Evolutionary conservation across 2,113 vertebrate species (phyloP), one percentile per base, ranked within the genome.

Genomic region (Rhizomys pruinosus): DNA sequence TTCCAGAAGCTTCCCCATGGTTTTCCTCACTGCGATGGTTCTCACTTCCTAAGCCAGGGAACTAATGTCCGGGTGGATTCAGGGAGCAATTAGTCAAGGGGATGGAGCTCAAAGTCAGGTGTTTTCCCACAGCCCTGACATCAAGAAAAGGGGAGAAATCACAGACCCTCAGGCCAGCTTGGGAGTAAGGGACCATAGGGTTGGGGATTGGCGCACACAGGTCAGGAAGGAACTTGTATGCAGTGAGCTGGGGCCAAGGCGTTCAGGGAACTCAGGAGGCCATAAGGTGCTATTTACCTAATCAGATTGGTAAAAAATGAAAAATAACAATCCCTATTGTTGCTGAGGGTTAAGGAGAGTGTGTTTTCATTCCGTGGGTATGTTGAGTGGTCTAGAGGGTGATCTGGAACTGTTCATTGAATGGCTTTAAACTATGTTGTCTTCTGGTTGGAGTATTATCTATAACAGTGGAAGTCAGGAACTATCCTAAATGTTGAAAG

Each of bases 371-470:
- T 61, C 8, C 71, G 37, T 25, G 68, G 68, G 32, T 66, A 17
- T 78, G 29, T 84, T 91, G 7, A 37, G 15, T 91, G 44, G 59
- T 86, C 79, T 85, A 78, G 84, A 92, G 44, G 37, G 20, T 90
- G 64, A 90, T 44, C 88, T 90, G 47, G 74, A 17, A 84, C 64
- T 94, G 84, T 92, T 94, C 94, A 89, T 87, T 52, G 74, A 89
- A 80, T 64, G 63, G 91, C 79, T 89, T 94, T 44, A 81, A 89
- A 92, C 82, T 71, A 55, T 92, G 3, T 90, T n/a, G n/a, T 91
- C 37, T 52, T 52, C 47, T 74, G n/a, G 17, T 84, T 85, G 63
- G 80, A 91, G n/a, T 78, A 80, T 91, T 87, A 89, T 77, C 80
- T 94, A 34, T 66, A 84, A 47, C 13, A 61, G 71, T 94, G 68